Percentiles rank a stretch among this genome's conserved stretches.
Conservation (phyloP, 1,140 invertebrate species). For the Formica exsecta region DNA sequence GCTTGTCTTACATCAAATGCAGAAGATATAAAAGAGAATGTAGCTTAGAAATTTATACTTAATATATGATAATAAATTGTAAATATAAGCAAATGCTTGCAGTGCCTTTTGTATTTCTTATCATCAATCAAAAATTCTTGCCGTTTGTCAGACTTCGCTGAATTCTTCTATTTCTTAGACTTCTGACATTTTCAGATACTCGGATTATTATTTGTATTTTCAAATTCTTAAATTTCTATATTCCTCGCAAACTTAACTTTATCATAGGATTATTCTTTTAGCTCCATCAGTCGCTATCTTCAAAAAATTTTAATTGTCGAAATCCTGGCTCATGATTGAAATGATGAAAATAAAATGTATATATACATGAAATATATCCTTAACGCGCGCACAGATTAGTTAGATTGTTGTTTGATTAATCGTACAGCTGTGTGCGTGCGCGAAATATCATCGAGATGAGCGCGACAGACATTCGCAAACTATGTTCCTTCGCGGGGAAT, state of each 20-base stretch:
- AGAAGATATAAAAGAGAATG: neutral
- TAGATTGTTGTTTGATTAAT: neutral
- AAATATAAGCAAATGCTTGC: neutral
- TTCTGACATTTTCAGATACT: neutral
- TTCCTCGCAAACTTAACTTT: neutral
- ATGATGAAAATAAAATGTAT: neutral
- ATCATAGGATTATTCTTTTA: neutral
- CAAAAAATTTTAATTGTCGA: neutral
- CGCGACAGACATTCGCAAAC: neutral
- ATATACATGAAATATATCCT: neutral
- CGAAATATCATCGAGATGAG: constrained; percentile 7
- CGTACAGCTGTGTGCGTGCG: neutral
- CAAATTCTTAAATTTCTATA: neutral
- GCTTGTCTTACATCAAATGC: neutral
- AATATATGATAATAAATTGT: neutral
- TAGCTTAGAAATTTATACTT: neutral
- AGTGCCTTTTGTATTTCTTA: neutral
- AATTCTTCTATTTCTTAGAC: neutral
- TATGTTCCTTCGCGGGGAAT: constrained; percentile 42
- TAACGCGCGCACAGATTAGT: neutral
- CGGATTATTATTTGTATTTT: neutral
- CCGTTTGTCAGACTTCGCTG: neutral
- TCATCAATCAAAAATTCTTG: neutral
- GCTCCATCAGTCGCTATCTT: neutral
- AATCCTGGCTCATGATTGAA: neutral